Evolutionary conservation across 2,113 vertebrate genomes (phyloP).

Genomic region (Chionodraco myersi): DNA sequence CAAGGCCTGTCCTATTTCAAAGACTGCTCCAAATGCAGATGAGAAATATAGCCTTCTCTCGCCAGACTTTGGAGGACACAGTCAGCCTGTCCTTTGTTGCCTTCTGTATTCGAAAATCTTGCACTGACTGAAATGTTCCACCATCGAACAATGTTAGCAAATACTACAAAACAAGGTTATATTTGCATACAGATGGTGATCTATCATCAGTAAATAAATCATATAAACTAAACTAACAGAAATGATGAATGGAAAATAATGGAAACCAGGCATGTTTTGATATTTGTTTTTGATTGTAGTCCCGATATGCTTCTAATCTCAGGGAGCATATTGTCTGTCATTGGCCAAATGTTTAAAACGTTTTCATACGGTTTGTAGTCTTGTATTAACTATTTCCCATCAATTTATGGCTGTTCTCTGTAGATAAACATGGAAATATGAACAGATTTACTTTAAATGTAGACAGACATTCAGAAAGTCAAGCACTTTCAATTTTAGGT

Average conservation of each 20-base stretch:
- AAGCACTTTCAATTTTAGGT: too few relatives aligned
- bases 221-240: neutral
- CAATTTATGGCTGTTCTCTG: neutral
- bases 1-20: conserved; percentile 29
- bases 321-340: neutral
- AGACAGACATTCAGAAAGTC: neutral
- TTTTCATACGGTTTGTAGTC: neutral
- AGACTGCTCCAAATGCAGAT: conserved; percentile 14
- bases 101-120: neutral
- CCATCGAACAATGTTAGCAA: neutral
- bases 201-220: neutral
- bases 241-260: neutral
- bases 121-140: neutral
- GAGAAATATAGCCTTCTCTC: neutral
- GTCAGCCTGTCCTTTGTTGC: neutral
- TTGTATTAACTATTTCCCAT: neutral
- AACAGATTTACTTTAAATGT: neutral
- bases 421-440: neutral
- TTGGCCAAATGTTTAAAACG: neutral
- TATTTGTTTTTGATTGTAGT: neutral
- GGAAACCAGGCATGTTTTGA: neutral
- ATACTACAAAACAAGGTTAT: neutral
- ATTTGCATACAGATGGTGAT: neutral
- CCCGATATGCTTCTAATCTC: neutral
- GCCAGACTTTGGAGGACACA: conserved; percentile 23